Percentiles rank a stretch among this genome's conserved stretches.
Evolutionary conservation across 1,140 invertebrate genomes (phyloP).

Genomic region (Bombus balteatus): DNA sequence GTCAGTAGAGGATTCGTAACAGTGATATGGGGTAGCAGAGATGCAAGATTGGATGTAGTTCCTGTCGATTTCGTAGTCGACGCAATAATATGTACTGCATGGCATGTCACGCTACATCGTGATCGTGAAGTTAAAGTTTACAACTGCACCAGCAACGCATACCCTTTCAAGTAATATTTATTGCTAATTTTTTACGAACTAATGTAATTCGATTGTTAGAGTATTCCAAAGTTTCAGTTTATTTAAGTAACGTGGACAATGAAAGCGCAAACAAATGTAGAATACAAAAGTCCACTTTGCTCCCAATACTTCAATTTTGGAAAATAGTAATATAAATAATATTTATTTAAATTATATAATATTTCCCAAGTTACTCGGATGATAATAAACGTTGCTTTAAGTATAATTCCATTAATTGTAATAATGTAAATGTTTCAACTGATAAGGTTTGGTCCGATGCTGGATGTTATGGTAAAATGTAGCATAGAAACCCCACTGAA

Average conservation of each 20-base stretch:
- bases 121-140: too few relatives aligned
- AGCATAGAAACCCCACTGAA: constrained; percentile 79
- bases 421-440: not conserved
- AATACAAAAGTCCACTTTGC: too few relatives aligned
- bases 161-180: too few relatives aligned
- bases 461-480: constrained; percentile 79
- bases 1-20: rapidly evolving
- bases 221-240: rapidly evolving
- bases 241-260: not conserved
- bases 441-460: rapidly evolving
- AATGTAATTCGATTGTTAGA: rapidly evolving
- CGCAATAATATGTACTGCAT: rapidly evolving
- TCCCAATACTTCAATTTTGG: too few relatives aligned
- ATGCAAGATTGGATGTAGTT: too few relatives aligned
- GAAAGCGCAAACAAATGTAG: rapidly evolving
- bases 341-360: not conserved
- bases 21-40: rapidly evolving
- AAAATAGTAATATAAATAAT: not conserved
- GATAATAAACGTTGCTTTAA: rapidly evolving
- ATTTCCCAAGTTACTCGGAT: not conserved
- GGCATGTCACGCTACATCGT: too few relatives aligned
- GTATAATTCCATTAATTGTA: rapidly evolving
- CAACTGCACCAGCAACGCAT: too few relatives aligned
- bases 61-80: too few relatives aligned
- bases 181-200: too few relatives aligned